Conservation (phyloP, 64 coral and sea anemone genomes). For the Acropora yongei region DNA sequence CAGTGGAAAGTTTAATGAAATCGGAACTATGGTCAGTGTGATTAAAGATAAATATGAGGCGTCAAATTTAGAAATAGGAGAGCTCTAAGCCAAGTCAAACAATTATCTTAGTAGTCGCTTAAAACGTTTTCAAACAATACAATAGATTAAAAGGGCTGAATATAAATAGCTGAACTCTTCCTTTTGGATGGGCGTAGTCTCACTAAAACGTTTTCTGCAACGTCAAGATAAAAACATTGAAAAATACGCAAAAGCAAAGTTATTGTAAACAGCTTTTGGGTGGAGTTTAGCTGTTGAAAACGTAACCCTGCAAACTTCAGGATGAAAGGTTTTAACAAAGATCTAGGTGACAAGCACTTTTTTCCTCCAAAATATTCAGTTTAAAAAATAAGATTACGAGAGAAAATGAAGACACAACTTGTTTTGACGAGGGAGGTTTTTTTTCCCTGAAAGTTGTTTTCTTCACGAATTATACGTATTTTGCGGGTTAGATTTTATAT, state of each 20-base stretch:
- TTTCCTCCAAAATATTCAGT: too few relatives aligned
- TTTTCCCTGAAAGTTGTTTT: background rate
- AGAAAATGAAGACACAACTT: too few relatives aligned
- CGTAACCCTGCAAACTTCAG: too few relatives aligned
- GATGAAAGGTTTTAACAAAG: too few relatives aligned
- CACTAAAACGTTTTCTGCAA: background rate
- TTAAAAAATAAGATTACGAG: too few relatives aligned
- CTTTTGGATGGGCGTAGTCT: background rate
- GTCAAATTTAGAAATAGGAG: background rate
- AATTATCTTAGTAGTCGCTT: background rate
- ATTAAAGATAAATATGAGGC: background rate
- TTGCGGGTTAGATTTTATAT: background rate
- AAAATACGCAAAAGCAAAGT: background rate
- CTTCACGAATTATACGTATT: background rate
- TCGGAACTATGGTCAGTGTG: background rate
- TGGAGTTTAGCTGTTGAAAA: background rate
- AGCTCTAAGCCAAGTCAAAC: slow-evolving; percentile 11
- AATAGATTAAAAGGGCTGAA: background rate
- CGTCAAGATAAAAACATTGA: background rate
- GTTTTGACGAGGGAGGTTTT: background rate
- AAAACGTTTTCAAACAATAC: background rate
- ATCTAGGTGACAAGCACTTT: too few relatives aligned
- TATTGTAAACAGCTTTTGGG: background rate
- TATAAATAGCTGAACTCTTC: background rate
- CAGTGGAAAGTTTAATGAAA: background rate